These are phyloP conservation scores for Euzetes globulus DNA, from an alignment of 2,888 invertebrate species.

Conservation along the genomic window DNA sequence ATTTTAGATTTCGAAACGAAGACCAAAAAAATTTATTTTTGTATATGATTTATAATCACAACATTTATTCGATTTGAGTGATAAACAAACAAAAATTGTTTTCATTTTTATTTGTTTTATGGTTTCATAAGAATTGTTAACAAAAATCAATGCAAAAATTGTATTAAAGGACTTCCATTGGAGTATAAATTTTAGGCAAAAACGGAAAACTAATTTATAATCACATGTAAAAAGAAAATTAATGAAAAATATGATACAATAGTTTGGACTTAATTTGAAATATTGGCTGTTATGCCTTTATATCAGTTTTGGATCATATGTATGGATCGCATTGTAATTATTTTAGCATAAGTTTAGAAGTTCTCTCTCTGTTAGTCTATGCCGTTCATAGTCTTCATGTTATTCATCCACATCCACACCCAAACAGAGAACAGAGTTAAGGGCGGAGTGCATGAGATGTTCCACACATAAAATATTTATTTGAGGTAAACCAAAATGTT, in stretches of 20 bases:
- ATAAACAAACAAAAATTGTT: not conserved
- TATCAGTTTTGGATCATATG: constrained; percentile 1
- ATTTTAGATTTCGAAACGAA: too few species aligned
- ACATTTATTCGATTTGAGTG: not conserved
- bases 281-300: constrained; percentile 1
- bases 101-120: not conserved
- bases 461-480: constrained; percentile 17
- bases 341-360: constrained; percentile 19
- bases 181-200: not conserved
- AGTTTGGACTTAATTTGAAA: constrained; percentile 2
- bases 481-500: constrained; percentile 17
- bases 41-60: not conserved
- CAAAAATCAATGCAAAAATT: not conserved
- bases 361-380: not conserved
- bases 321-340: constrained; percentile 17
- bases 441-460: constrained; percentile 27
- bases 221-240: constrained; percentile 5
- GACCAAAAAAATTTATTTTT: too few species aligned
- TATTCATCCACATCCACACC: constrained; percentile 23
- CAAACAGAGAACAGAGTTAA: constrained; percentile 18
- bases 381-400: not conserved
- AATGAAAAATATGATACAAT: constrained; percentile 20
- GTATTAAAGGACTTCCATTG: not conserved
- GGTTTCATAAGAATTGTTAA: not conserved
- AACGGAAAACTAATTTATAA: not conserved